Evolutionary conservation across 2,113 vertebrate species (phyloP).

Genomic region (Aix galericulata): DNA sequence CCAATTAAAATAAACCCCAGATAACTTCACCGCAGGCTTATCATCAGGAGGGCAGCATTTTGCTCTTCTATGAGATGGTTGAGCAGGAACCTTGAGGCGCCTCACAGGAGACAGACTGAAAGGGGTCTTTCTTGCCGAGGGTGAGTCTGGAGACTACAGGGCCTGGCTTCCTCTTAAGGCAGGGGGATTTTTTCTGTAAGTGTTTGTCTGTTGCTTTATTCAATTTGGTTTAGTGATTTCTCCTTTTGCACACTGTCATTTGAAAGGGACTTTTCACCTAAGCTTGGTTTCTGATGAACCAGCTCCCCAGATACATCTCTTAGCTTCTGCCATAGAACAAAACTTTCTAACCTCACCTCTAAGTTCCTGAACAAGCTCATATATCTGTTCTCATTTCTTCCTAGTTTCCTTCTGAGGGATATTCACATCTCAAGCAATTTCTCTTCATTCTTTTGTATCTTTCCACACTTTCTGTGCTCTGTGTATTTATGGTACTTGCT

Average conservation of each 20-base stretch:
- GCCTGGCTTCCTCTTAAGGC: background rate
- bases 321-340: background rate
- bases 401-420: background rate
- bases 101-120: background rate
- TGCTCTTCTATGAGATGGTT: background rate
- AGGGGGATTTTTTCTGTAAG: background rate
- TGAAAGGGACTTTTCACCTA: background rate
- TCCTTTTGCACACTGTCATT: background rate
- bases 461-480: background rate
- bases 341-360: background rate
- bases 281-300: background rate
- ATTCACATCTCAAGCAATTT: background rate
- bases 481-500: background rate
- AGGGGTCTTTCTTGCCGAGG: background rate
- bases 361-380: background rate
- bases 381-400: background rate
- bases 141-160: background rate
- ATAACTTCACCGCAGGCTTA: background rate
- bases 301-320: background rate
- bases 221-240: background rate
- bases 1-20: constrained; percentile 61
- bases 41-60: background rate
- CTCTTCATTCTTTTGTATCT: background rate
- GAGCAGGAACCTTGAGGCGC: background rate
- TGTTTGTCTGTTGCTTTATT: background rate